A percentile compares a stretch with the other conserved stretches of the same genome.
These are phyloP conservation scores for Meta bourneti DNA, from an alignment of 2,888 invertebrate genomes.

Conservation along the genomic window DNA sequence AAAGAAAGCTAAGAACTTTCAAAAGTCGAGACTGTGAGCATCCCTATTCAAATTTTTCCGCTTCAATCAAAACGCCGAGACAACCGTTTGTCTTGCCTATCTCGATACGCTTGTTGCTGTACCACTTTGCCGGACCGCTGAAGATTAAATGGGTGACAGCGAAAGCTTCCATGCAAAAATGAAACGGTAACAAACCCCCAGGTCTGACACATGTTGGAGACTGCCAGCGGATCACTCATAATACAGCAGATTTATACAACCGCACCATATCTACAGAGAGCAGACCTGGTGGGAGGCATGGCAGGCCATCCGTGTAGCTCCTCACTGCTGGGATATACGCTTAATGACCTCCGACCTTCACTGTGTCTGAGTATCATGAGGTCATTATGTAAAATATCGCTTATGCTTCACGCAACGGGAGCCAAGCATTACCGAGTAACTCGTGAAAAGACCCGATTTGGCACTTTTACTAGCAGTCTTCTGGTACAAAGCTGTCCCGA, in stretches of 20 bases:
- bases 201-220: background rate
- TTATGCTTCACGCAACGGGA: conserved; percentile 44
- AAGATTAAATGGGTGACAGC: background rate
- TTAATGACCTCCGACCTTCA: conserved; percentile 61
- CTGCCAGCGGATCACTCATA: background rate
- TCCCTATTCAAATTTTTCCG: too few relatives aligned
- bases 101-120: background rate
- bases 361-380: conserved; percentile 46
- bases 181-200: background rate
- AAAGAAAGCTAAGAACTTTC: too few relatives aligned
- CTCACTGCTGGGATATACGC: conserved; percentile 26
- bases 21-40: too few relatives aligned
- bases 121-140: background rate
- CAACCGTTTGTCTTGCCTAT: background rate
- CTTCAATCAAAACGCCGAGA: too few relatives aligned
- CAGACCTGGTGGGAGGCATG: conserved; percentile 10
- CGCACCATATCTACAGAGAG: background rate
- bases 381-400: conserved; percentile 55
- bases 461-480: conserved; percentile 3
- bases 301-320: conserved; percentile 45
- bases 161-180: background rate
- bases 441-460: conserved; percentile 11
- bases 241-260: too few relatives aligned
- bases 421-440: conserved; percentile 41
- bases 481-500: background rate